Evolutionary conservation across 2,113 vertebrate species (phyloP).

Genomic region (Hylia prasina): DNA sequence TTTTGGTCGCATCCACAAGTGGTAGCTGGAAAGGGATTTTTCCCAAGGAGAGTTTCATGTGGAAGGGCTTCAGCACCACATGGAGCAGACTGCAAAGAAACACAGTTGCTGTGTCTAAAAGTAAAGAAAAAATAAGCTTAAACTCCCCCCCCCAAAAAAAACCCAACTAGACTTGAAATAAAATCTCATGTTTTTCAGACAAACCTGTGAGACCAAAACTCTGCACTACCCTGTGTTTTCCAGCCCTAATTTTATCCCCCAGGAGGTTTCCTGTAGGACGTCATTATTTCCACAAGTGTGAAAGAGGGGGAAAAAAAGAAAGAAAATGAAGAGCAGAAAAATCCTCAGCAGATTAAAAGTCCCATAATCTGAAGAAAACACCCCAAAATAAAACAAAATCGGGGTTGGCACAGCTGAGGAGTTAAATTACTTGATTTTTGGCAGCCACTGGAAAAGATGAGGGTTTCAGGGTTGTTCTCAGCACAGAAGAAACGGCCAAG

Average conservation of each 20-base stretch:
- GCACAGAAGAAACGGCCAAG: not conserved
- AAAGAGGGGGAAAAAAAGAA: rapidly evolving
- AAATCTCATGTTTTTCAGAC: not conserved
- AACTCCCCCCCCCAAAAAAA: not conserved
- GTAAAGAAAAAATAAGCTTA: not conserved
- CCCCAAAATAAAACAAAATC: not conserved
- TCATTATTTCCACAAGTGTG: slow-evolving; percentile 9
- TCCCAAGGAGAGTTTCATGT: not conserved
- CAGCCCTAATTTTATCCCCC: slow-evolving; percentile 16
- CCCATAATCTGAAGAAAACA: not conserved
- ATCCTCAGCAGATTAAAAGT: rapidly evolving
- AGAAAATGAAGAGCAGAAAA: not conserved
- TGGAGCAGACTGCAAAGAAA: not conserved
- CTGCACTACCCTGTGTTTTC: not conserved
- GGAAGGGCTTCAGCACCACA: not conserved
- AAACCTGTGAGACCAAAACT: not conserved
- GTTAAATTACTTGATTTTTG: not conserved
- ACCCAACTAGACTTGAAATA: not conserved
- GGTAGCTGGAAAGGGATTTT: not conserved
- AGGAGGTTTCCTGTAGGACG: not conserved
- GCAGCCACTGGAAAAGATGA: not conserved
- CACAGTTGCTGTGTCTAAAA: not conserved
- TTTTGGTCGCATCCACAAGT: rapidly evolving
- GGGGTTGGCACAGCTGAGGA: not conserved
- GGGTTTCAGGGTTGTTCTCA: not conserved